Base-by-base conservation (phyloP, 2,113 vertebrate genomes). In the Connochaetes taurinus region DNA sequence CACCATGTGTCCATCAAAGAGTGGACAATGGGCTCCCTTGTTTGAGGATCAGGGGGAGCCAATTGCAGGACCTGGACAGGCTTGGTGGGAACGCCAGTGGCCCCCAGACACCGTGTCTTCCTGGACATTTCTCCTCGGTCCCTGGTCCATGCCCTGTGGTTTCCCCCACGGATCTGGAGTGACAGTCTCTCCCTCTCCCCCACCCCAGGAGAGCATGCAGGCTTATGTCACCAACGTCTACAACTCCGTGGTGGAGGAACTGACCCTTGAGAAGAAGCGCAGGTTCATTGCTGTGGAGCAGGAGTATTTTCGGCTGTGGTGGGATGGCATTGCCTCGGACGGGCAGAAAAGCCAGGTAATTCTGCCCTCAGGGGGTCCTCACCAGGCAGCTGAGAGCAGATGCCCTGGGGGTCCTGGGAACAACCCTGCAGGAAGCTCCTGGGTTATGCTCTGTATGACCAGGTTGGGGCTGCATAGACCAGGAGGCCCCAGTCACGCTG, bases 141-240 rank as follows among this genome's bases (percentile, higher is more conserved):
- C 47, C 21, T 31, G 45, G 67, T 45, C 5, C 31, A 33, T 0
- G 12, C 8, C 17, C 8, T 43, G 33, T 31, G 1, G 12, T 33
- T 7, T 14, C 21, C 80, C 27, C 23, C 19, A 0, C 0, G 2
- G 29, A 31, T 0, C 27, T 50, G 21, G 7, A 17, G 12, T 80
- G 31, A 58, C 2, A 1, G 21, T 3, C 2, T 43, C 40, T 31
- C 57, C 67, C 19, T 87, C 12, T 25, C 23, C 7, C 33, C 33
- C 62, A 67, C 71, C 11, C 40, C 12, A 99, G 99, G 99, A 99
- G 98, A 99, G 99, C 67, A 99, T 99, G 99, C 99, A 98, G 0
- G 99, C 99, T 1, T 99, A 99, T 0, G 99, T 99, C 2, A 98
- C 99, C 87, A 99, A 99, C 1, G 99, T 99, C 55, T 99, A 99